Percentiles rank a stretch among this genome's conserved stretches.
These are phyloP conservation scores for Epistrophella euchroma DNA, from an alignment of 2,888 invertebrate genomes.

Conservation along the genomic window DNA sequence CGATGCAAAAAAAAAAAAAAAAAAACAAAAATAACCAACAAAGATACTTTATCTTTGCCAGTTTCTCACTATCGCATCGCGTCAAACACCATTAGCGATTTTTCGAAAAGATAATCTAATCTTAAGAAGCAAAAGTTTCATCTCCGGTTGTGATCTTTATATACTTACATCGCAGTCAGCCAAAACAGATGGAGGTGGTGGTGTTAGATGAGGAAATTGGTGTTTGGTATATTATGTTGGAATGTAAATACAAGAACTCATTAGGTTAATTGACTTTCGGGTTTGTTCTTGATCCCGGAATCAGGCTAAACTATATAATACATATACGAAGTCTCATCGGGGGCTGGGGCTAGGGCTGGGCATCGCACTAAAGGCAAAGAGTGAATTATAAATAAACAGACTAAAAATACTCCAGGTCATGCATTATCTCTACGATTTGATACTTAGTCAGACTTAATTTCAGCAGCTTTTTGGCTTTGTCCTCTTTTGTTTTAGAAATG, in stretches of 20 bases:
- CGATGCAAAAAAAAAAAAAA: not conserved
- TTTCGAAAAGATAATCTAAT: constrained; percentile 54
- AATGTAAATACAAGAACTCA: constrained; percentile 44
- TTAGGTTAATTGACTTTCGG: constrained; percentile 66
- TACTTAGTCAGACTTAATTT: constrained; percentile 40
- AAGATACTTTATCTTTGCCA: constrained; percentile 6
- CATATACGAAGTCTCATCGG: not conserved
- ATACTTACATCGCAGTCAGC: not conserved
- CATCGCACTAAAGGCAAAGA: not conserved
- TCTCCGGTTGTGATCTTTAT: constrained; percentile 45
- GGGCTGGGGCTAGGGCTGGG: not conserved
- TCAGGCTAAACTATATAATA: not conserved
- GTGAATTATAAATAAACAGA: constrained; percentile 36
- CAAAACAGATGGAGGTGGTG: constrained; percentile 21
- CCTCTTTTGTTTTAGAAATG: constrained; percentile 4
- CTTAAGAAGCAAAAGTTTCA: constrained; percentile 62
- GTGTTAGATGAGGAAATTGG: constrained; percentile 21
- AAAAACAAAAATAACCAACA: not conserved
- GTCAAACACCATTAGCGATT: constrained; percentile 40
- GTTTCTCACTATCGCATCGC: constrained; percentile 31
- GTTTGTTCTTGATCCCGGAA: constrained; percentile 51
- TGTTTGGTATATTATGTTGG: not conserved
- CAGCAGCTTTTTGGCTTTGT: constrained; percentile 34
- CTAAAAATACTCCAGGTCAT: constrained; percentile 31
- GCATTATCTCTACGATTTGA: constrained; percentile 41